phyloP scores from a whole-genome alignment of 1,140 invertebrate species.

The Bacillus rossius region DNA sequence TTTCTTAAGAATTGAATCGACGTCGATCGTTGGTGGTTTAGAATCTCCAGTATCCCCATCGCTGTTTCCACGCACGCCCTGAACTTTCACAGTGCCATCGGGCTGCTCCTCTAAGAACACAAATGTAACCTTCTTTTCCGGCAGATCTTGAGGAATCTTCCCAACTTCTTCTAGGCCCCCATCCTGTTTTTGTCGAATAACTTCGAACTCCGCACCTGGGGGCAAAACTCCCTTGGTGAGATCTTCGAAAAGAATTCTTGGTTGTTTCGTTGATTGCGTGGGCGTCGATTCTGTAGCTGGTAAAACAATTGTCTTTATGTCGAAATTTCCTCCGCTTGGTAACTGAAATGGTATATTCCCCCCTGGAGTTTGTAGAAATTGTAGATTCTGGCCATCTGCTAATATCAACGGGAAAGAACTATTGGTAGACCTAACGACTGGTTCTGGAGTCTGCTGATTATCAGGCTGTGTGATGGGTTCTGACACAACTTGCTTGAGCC shows the following conservation, averaged over 20 bases:
- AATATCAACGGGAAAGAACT: conserved; percentile 65
- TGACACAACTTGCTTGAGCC: conserved; percentile 9
- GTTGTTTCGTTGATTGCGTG: conserved; percentile 47
- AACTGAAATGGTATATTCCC: conserved; percentile 36
- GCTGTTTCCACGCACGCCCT: conserved; percentile 61
- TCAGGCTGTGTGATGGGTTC: conserved; percentile 1
- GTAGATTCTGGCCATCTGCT: conserved; percentile 66
- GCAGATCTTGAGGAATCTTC: conserved; percentile 52
- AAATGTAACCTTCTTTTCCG: conserved; percentile 74
- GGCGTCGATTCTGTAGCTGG: conserved; percentile 32
- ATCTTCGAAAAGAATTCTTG: conserved; percentile 58
- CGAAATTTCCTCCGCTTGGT: neutral
- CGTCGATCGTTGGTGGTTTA: conserved; percentile 58
- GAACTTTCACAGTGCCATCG: conserved; percentile 76
- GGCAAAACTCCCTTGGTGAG: conserved; percentile 69
- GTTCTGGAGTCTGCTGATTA: conserved; percentile 36
- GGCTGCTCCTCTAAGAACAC: conserved; percentile 78
- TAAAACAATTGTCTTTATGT: neutral
- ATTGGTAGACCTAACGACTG: conserved; percentile 47
- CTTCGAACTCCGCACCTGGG: conserved; percentile 68
- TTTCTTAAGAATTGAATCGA: conserved; percentile 72
- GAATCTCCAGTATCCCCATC: conserved; percentile 45
- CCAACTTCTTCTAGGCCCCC: conserved; percentile 66
- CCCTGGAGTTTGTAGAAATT: conserved; percentile 57
- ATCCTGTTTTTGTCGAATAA: conserved; percentile 64